Percentiles rank a stretch among this genome's conserved stretches.
Evolutionary conservation across 1,140 invertebrate genomes (phyloP).

Genomic region (Epicauta chinensis): DNA sequence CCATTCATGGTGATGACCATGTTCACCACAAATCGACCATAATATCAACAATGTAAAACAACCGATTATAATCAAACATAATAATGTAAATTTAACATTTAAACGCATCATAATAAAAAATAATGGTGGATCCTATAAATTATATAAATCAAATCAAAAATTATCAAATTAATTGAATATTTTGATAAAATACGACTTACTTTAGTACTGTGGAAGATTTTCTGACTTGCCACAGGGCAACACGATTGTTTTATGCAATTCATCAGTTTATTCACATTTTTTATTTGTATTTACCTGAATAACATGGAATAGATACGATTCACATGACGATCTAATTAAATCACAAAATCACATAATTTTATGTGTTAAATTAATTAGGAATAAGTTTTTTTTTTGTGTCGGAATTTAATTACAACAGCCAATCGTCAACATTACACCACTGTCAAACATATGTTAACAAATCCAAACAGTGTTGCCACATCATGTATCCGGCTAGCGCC

Average conservation of each 20-base stretch:
- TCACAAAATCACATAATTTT: too few species aligned
- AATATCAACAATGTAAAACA: constrained; percentile 47
- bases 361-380: too few species aligned
- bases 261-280: constrained; percentile 30
- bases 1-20: constrained; percentile 23
- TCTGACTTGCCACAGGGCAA: constrained; percentile 26
- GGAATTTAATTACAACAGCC: background rate
- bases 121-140: constrained; percentile 39
- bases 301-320: background rate
- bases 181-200: constrained; percentile 10
- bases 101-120: constrained; percentile 52
- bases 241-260: constrained; percentile 16
- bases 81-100: constrained; percentile 50
- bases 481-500: background rate
- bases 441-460: background rate
- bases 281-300: background rate
- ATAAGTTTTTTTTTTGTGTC: too few species aligned
- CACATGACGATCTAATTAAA: too few species aligned
- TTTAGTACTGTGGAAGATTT: constrained; percentile 26
- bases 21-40: constrained; percentile 51
- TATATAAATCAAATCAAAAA: too few species aligned
- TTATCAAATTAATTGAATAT: background rate
- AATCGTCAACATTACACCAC: background rate
- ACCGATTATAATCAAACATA: constrained; percentile 45
- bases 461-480: background rate